These are phyloP conservation scores for Thamnaconus septentrionalis DNA, from an alignment of 2,113 vertebrate species.

Conservation along the genomic window DNA sequence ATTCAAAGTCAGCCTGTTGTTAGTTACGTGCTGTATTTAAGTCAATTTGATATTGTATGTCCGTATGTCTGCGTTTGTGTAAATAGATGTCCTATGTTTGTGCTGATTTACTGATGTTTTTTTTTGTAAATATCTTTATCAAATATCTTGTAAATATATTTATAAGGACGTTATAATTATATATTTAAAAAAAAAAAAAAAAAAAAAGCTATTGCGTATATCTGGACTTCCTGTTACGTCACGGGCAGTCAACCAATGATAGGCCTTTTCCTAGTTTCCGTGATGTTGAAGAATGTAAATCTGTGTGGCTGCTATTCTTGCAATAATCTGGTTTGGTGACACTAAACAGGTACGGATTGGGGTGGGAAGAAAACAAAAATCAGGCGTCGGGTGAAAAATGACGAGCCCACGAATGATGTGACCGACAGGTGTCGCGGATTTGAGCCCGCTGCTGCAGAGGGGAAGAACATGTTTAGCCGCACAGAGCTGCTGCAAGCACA, in stretches of 20 bases:
- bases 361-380: too few relatives aligned
- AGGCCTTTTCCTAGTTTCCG: slow-evolving; percentile 15
- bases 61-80: too few relatives aligned
- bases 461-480: slow-evolving; percentile 4
- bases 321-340: slow-evolving; percentile 11
- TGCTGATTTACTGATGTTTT: too few relatives aligned
- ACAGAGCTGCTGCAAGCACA: slow-evolving; percentile 6
- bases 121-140: too few relatives aligned
- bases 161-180: too few relatives aligned
- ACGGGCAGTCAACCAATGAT: slow-evolving; percentile 47
- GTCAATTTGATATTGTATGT: too few relatives aligned
- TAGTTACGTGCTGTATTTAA: too few relatives aligned
- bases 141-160: too few relatives aligned
- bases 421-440: background rate
- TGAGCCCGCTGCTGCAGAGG: background rate
- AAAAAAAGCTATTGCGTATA: background rate
- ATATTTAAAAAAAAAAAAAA: too few relatives aligned
- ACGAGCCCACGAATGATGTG: background rate
- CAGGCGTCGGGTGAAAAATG: background rate
- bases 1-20: too few relatives aligned
- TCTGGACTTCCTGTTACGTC: slow-evolving; percentile 44
- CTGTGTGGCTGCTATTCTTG: background rate
- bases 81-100: too few relatives aligned
- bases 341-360: background rate
- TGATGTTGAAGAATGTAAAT: slow-evolving; percentile 39